phyloP scores from a whole-genome alignment of 2,888 invertebrate genomes.

The Meiosimyza decipiens region DNA sequence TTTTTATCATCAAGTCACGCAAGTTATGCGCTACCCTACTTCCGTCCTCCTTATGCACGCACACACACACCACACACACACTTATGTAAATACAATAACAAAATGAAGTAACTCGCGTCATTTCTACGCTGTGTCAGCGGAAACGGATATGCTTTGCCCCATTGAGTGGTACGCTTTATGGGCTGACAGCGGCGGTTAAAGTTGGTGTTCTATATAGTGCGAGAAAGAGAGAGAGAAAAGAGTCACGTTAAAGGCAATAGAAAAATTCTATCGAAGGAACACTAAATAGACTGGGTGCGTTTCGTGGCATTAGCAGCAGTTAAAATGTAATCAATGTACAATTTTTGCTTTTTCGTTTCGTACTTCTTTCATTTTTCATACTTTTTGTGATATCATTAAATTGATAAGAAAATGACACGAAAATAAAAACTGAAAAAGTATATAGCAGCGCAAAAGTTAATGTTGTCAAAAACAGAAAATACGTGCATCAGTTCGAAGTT shows the following conservation, averaged over 20 bases:
- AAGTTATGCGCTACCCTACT: neutral
- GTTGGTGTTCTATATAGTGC: neutral
- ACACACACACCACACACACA: no score
- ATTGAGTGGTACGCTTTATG: constrained; percentile 17
- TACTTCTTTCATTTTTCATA: constrained; percentile 17
- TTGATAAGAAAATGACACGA: constrained; percentile 49
- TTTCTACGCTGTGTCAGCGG: neutral
- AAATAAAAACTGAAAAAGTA: constrained; percentile 40
- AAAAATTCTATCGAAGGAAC: no score
- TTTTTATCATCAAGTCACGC: constrained; percentile 11
- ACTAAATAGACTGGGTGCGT: constrained; percentile 11
- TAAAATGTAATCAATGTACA: constrained; percentile 64
- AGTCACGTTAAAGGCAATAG: no score
- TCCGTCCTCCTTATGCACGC: no score
- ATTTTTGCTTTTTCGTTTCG: constrained; percentile 22
- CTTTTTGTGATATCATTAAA: constrained; percentile 44
- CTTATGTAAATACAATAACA: no score
- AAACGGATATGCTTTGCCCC: constrained; percentile 24
- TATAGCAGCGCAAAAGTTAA: no score
- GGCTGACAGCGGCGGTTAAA: neutral
- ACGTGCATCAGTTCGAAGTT: no score
- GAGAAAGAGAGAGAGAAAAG: no score
- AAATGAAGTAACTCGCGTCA: no score
- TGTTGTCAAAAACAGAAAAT: no score
- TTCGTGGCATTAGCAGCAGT: constrained; percentile 57